Base-by-base conservation (phyloP, 1,140 invertebrate genomes). In the Brachionus sp. region DNA sequence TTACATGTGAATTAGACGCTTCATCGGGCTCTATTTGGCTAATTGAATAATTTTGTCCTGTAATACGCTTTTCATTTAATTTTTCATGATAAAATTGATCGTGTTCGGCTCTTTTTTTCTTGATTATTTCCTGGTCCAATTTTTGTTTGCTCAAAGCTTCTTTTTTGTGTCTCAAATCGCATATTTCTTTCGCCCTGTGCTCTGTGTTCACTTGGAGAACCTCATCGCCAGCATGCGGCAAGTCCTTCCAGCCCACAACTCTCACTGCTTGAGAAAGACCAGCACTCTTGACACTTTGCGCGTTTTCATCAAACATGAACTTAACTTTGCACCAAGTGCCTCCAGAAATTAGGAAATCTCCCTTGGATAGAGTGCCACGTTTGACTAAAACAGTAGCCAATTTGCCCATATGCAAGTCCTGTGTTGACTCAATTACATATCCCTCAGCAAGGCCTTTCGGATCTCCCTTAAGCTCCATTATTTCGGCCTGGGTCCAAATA, bases 361-460 rank as follows among this genome's bases (percentile, higher is more conserved):
- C 95, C 87, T 92, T 93, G 66, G 92, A 93, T 13, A 99, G 87
- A 0, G 93, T 96, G 7, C 97, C 97, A 84, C 95, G 91, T 85
- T 96, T 93, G 29, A 99, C 92, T 68, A 98, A 90, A 57, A 93
- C 91, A 7, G 95, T 97, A 0, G 93, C 93, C 33, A 96, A 90
- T 88, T 96, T 96, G 35, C 95, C 93, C 66, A 84, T 87, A 86
- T 77, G 44, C 82, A 85, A 84, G 77, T 97, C 92, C 6, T 92
- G 90, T 82, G 91, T 92, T 0, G 95, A 93, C 90, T 99, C 97
- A 16, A 99, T 91, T 0, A 98, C 92, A 9, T 93, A 92, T 0
- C 93, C 97, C 90, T 98, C 96, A 0, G 95, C 94, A 1, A 91
- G 87, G 0, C 96, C 96, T 12, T 90, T 91, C 2, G 93, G 92